Evolutionary conservation across 2,113 vertebrate genomes (phyloP).

Genomic region (Alexandromys fortis): DNA sequence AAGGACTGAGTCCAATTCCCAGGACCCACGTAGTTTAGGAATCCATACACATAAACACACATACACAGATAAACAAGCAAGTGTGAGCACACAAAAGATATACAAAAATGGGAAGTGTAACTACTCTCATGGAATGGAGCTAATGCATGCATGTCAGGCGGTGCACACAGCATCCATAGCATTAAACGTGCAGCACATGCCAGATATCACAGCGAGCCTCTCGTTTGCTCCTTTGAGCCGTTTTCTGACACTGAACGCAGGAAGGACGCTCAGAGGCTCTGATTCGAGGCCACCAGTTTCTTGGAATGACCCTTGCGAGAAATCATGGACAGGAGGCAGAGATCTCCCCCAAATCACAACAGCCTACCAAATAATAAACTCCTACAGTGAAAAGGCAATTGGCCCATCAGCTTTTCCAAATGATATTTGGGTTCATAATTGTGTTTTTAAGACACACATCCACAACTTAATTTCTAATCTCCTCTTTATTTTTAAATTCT

Average conservation of each 20-base stretch:
- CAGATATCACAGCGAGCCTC: neutral
- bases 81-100: neutral
- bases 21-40: neutral
- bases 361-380: neutral
- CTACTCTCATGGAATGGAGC: neutral
- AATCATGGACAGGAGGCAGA: neutral
- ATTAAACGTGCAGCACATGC: neutral
- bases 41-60: neutral
- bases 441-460: neutral
- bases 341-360: neutral
- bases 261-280: neutral
- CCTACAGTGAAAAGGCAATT: neutral
- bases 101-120: neutral
- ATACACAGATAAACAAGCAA: neutral
- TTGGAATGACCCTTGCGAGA: neutral
- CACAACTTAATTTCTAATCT: neutral
- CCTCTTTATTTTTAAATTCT: constrained; percentile 31
- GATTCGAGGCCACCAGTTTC: neutral
- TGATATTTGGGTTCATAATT: neutral
- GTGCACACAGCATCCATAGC: neutral
- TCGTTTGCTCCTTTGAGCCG: neutral
- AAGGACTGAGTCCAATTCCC: neutral
- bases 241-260: neutral
- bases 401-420: constrained; percentile 1
- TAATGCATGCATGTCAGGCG: neutral